Evolutionary conservation across 2,113 vertebrate genomes (phyloP).

Genomic region (Apaloderma vittatum): DNA sequence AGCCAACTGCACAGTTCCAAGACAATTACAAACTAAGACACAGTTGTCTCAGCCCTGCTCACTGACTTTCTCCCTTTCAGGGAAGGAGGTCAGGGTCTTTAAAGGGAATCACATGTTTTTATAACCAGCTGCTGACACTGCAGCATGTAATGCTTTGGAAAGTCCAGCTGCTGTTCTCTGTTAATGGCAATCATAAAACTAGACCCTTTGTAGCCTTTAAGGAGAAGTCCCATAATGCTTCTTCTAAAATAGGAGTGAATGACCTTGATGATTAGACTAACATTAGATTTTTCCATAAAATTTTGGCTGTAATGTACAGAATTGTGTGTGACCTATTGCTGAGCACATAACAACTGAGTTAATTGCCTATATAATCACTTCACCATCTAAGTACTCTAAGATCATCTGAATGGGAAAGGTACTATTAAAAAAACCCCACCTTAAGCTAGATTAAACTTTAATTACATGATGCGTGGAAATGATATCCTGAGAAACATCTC

Average conservation of each 20-base stretch:
- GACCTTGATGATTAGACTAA: constrained; percentile 6
- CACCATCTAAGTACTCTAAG: not conserved
- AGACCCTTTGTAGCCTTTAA: not conserved
- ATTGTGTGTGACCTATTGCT: not conserved
- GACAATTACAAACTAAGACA: not conserved
- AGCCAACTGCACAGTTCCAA: not conserved
- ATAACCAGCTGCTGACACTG: not conserved
- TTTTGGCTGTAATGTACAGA: not conserved
- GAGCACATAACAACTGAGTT: not conserved
- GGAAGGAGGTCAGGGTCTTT: not conserved
- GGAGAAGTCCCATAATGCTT: not conserved
- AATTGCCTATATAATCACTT: constrained; percentile 45
- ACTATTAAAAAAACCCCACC: not conserved
- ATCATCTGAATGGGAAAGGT: not conserved
- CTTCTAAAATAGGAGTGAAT: not conserved
- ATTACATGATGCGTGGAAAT: constrained; percentile 32
- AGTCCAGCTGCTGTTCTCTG: not conserved
- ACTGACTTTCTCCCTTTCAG: not conserved
- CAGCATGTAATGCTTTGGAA: not conserved
- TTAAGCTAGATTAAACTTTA: constrained; percentile 16
- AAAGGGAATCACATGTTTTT: not conserved
- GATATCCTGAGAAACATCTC: not conserved
- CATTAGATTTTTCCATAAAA: constrained; percentile 23
- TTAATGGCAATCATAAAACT: not conserved
- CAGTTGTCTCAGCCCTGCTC: not conserved